Percentiles rank a stretch among this genome's conserved stretches.
These are phyloP conservation scores for Laothoe populi DNA, from an alignment of 2,888 invertebrate genomes.

Conservation along the genomic window DNA sequence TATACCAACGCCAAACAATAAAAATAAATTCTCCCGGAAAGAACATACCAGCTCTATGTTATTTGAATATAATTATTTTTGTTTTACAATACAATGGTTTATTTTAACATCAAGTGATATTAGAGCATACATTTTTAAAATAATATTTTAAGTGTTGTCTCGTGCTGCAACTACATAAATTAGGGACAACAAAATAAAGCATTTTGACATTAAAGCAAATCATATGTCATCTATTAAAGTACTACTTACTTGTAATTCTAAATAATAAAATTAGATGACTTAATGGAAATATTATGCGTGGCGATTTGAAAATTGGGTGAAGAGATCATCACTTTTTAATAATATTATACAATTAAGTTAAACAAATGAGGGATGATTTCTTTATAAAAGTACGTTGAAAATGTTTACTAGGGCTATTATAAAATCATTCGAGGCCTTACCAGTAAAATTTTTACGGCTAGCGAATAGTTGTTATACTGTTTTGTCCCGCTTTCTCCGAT, in stretches of 20 bases:
- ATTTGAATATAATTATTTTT: no score
- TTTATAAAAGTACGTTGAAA: neutral
- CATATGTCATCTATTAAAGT: neutral
- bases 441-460: neutral
- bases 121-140: neutral
- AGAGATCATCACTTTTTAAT: constrained; percentile 23
- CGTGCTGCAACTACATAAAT: neutral
- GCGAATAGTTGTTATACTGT: neutral
- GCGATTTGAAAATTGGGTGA: constrained; percentile 9
- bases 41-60: no score
- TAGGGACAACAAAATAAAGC: neutral
- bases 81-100: no score
- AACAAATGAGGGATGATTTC: neutral
- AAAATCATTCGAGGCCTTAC: neutral
- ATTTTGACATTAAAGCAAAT: constrained; percentile 2
- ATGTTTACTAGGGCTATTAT: neutral
- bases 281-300: constrained; percentile 10
- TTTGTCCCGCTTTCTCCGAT: neutral
- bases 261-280: neutral
- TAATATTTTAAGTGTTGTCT: neutral
- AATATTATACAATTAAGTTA: constrained; percentile 1
- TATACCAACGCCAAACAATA: no score
- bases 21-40: no score
- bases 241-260: neutral
- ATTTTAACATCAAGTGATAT: neutral